Base-by-base conservation (phyloP, 2,113 vertebrate species). In the Pterocles orientalis region DNA sequence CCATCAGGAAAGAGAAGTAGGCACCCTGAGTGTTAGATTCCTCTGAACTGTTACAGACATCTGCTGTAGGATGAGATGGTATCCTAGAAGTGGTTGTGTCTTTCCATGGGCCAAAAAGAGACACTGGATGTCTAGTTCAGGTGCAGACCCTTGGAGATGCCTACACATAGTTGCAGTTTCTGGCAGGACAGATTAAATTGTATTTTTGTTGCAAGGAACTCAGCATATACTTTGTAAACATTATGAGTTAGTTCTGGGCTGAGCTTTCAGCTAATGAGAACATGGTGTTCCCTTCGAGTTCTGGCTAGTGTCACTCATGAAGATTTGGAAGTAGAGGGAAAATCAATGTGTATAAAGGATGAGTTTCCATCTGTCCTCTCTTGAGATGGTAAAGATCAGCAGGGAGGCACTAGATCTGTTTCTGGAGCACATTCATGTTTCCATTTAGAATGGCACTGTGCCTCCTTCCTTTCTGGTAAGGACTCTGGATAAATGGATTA, bases 161-260 rank as follows among this genome's bases (percentile, higher is more conserved):
- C 72, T 95, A 58, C 36, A 24, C 3, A 2, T 54, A 51, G 13
- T 61, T 71, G 41, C 45, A 90, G 71, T 43, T 92, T 93, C 76
- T 92, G 86, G 68, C 65, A 86, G 91, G 72, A 90, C 68, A 94
- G 86, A 81, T 66, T 93, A 57, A 60, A 71, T 79, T 84, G 39
- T 21, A 6, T 50, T 95, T 90, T 81, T 86, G 68, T 77, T 85
- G 68, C 58, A 92, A 77, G 62, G 64, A 95, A 70, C 54, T 94
- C 50, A 61, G 39, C 66, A 47, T 91, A 58, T 64, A 53, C 57
- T 95, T 87, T 76, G 65, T 93, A 94, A 97, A 57, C 43, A 33
- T 34, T 71, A 18, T 43, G 66, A 82, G 58, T 83, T 88, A 83
- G 47, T 92, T 93, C 82, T 95, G 82, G 58, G 75, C 79, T 92